Base-by-base conservation (phyloP, 2,888 invertebrate species). In the Neria commutata region DNA sequence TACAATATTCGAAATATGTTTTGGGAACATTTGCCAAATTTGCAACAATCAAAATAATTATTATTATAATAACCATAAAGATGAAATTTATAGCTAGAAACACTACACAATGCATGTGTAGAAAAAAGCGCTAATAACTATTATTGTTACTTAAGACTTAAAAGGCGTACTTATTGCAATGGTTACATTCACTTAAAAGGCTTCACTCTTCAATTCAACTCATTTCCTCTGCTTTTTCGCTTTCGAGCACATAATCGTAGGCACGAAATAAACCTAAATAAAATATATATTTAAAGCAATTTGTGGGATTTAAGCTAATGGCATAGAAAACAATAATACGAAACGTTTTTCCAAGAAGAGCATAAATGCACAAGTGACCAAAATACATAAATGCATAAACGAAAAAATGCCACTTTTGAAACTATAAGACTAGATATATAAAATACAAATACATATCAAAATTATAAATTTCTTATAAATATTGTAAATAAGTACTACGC, bases 151-250 rank as follows among this genome's bases (percentile, higher is more conserved):
- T 34, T 50, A 33, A 50, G 46, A 33, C 51, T 51, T 37, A 51
- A 52, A 51, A 56, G 51, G 51, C 56, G 45, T 54, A 49, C 48
- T 56, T 49, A 50, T 56, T 50, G 56, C 56, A 56, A 45, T 8
- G 19, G 3, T 55, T 48, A 48, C 16, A 37, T n/a, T 25, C 25
- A n/a, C n/a, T n/a, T n/a, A n/a, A n/a, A n/a, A n/a, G n/a, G n/a
- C n/a, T n/a, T n/a, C n/a, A n/a, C n/a, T n/a, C n/a, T n/a, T n/a
- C n/a, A n/a, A n/a, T n/a, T n/a, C n/a, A n/a, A n/a, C n/a, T 46
- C 46, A 21, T 48, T 48, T 17, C 19, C 4, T 42, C 5, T 42
- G 19, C 21, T 42, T 42, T 48, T 48, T 42, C 2, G 2, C n/a
- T 33, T 14, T n/a, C n/a, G n/a, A n/a, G n/a, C n/a, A n/a, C n/a